phyloP scores from a whole-genome alignment of 2,113 vertebrate species.

The Monopterus albus region DNA sequence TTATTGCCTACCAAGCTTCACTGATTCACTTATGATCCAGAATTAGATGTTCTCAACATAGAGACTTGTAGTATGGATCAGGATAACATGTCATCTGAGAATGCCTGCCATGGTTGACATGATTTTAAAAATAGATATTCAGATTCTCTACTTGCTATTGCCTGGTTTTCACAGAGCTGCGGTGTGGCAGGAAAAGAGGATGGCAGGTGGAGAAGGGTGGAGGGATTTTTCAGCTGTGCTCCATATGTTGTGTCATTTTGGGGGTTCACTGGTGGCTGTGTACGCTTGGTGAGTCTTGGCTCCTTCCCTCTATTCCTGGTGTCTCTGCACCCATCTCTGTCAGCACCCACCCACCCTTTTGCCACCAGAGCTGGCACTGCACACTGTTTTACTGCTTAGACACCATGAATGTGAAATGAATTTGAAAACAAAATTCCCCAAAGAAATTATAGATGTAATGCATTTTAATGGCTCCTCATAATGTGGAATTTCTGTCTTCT shows the following conservation, averaged over 20 bases:
- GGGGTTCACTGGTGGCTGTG: conserved; percentile 58
- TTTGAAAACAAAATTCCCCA: conserved; percentile 13
- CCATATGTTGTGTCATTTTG: conserved; percentile 78
- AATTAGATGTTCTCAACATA: conserved; percentile 55
- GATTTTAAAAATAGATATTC: conserved; percentile 65
- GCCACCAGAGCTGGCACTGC: conserved; percentile 48
- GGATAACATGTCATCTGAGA: conserved; percentile 59
- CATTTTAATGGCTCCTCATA: background rate
- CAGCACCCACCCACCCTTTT: conserved; percentile 69
- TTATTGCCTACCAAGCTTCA: conserved; percentile 51
- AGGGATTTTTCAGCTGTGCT: conserved; percentile 56
- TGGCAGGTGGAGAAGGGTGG: conserved; percentile 40
- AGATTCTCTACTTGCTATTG: conserved; percentile 45
- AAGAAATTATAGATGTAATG: background rate
- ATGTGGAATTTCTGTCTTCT: background rate
- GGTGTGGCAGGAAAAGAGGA: conserved; percentile 51
- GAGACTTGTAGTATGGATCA: conserved; percentile 31
- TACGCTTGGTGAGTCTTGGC: conserved; percentile 69
- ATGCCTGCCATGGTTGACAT: conserved; percentile 48
- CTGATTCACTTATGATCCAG: conserved; percentile 55
- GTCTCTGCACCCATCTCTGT: conserved; percentile 64
- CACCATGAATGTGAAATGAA: conserved; percentile 16
- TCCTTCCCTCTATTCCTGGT: conserved; percentile 56
- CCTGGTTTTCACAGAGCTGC: conserved; percentile 51
- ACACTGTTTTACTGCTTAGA: conserved; percentile 10